Base-by-base conservation (phyloP, 2,113 vertebrate species). In the Macaca mulatta region DNA sequence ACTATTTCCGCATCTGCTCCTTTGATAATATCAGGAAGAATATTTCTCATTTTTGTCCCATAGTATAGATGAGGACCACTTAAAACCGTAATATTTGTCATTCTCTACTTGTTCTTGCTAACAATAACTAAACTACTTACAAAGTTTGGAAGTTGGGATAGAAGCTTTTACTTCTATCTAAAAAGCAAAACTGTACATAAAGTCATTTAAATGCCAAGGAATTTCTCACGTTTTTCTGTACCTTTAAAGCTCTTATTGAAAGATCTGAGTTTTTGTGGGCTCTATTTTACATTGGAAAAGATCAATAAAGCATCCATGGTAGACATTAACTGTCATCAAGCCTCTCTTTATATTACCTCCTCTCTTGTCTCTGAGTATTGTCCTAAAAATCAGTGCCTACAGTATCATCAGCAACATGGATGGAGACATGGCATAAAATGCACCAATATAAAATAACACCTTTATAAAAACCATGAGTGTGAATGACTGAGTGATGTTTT, bases 151-250 rank as follows among this genome's bases (percentile, higher is more conserved):
- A 64, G 17, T 67, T 92, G 64, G 45, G 23, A 83, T 59, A 30
- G 1, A 52, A 93, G 12, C 22, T 93, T 97, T 93, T 93, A 55
- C 35, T 48, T 86, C 86, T 93, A 38, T 70, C 18, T 6, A 64
- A 93, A 75, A 93, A 79, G 16, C 13, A 64, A 79, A 97, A 77
- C 12, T 77, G 45, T 5, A 92, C 11, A 18, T 25, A 94, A 90
- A 67, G 48, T 38, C 23, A 87, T 75, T 94, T 80, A 88, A 90
- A 59, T 83, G 43, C n/a, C 35, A 52, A 75, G 32, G 57, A 89
- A 91, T 69, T 93, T 94, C 18, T 93, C 18, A 88, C 38, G 1
- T 35, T 83, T 97, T 88, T 61, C 70, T 94, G 48, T 30, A 72
- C 88, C 22, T 77, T 75, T 93, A 43, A 95, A 67, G 17, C 3